These are phyloP conservation scores for Corapipo altera DNA, from an alignment of 2,113 vertebrate genomes.

Conservation along the genomic window DNA sequence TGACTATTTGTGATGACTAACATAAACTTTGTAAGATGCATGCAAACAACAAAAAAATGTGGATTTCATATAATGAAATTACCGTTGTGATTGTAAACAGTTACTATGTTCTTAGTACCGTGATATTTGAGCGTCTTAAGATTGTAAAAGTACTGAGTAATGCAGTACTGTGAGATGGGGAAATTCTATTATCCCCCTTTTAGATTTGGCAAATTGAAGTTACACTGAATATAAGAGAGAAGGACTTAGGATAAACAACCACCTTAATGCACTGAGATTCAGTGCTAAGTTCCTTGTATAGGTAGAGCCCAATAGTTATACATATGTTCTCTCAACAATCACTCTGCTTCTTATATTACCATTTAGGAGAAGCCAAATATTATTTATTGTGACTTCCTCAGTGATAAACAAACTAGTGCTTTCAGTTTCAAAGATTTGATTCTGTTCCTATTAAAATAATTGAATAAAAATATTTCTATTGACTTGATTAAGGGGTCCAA, in stretches of 20 bases:
- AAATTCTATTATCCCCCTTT: neutral
- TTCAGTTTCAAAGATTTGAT: neutral
- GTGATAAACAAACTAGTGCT: neutral
- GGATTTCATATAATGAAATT: neutral
- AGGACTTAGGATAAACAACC: neutral
- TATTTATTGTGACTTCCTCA: neutral
- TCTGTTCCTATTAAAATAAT: neutral
- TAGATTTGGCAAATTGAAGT: neutral
- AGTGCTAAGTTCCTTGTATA: neutral
- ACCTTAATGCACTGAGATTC: neutral
- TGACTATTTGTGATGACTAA: neutral
- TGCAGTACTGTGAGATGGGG: neutral
- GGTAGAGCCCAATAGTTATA: neutral
- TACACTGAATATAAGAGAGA: neutral
- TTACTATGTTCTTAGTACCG: neutral
- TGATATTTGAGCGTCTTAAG: neutral
- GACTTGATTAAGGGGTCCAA: neutral
- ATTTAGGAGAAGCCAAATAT: neutral
- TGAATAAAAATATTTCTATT: neutral
- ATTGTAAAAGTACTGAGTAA: neutral
- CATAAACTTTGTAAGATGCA: neutral
- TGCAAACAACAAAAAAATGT: neutral
- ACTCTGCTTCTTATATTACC: neutral
- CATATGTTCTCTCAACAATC: neutral
- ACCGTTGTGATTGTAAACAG: neutral